phyloP scores from a whole-genome alignment of 2,888 invertebrate species.

The Junonia oenone region DNA sequence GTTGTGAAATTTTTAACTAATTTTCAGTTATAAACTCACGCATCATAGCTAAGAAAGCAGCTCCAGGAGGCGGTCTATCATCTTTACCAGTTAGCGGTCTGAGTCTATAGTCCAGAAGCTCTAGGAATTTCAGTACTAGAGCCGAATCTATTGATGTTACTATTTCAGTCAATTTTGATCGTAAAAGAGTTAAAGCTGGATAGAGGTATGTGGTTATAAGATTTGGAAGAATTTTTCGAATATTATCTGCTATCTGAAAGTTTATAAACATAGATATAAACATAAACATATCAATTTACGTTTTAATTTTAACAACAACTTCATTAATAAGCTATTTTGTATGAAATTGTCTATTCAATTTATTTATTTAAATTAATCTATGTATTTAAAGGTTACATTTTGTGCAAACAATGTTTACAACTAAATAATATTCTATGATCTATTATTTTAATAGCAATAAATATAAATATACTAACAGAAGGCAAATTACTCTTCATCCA shows the following conservation, averaged over 20 bases:
- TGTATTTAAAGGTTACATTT: too few relatives aligned
- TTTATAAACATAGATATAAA: too few relatives aligned
- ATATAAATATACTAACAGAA: constrained; percentile 66
- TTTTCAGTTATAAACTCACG: constrained; percentile 60
- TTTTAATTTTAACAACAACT: too few relatives aligned
- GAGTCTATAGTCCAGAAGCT: constrained; percentile 79
- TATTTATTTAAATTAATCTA: too few relatives aligned
- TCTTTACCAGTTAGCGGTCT: constrained; percentile 80
- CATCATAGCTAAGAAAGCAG: constrained; percentile 71
- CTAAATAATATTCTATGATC: too few relatives aligned
- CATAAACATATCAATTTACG: too few relatives aligned
- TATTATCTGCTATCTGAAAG: constrained; percentile 73
- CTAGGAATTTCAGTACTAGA: constrained; percentile 82
- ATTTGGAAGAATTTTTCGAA: constrained; percentile 64
- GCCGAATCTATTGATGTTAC: constrained; percentile 84
- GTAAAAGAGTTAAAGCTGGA: constrained; percentile 77
- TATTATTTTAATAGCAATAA: too few relatives aligned
- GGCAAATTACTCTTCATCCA: constrained; percentile 83
- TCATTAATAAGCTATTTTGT: too few relatives aligned
- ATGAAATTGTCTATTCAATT: too few relatives aligned
- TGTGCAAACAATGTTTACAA: too few relatives aligned
- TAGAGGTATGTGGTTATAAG: constrained; percentile 81
- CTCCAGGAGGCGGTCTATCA: constrained; percentile 79
- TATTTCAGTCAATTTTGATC: constrained; percentile 80
- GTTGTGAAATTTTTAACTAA: too few relatives aligned